Conservation (phyloP, 2,113 vertebrate species). For the Brevimyrus niger region DNA sequence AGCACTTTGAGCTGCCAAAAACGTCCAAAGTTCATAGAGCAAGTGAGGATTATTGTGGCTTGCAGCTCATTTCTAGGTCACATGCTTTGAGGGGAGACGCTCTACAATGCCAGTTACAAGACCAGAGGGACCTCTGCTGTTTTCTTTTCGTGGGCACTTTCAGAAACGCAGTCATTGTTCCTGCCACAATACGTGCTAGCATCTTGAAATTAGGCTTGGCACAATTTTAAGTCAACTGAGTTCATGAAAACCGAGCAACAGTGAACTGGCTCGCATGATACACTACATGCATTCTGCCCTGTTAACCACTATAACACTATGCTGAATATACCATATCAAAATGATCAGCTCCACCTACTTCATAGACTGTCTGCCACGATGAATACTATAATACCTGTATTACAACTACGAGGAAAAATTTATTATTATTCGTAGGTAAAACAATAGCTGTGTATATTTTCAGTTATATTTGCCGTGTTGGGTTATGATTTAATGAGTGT, state of each 20-base stretch:
- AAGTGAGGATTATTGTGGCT: not conserved
- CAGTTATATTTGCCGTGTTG: not conserved
- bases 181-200: not conserved
- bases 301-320: not conserved
- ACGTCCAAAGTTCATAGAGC: not conserved
- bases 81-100: not conserved
- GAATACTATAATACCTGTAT: not conserved
- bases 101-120: not conserved
- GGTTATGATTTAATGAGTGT: conserved; percentile 46
- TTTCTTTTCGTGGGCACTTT: not conserved
- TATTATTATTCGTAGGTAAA: conserved; percentile 12
- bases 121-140: not conserved
- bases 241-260: not conserved
- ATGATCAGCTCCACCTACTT: not conserved
- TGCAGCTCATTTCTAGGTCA: not conserved
- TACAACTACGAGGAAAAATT: not conserved
- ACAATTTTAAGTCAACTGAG: not conserved
- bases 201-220: not conserved
- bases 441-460: conserved; percentile 25
- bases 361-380: not conserved
- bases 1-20: not conserved
- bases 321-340: not conserved
- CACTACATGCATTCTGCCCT: not conserved
- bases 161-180: not conserved
- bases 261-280: not conserved